Base-by-base conservation (phyloP, 1,140 invertebrate species). In the Lepidurus apus region DNA sequence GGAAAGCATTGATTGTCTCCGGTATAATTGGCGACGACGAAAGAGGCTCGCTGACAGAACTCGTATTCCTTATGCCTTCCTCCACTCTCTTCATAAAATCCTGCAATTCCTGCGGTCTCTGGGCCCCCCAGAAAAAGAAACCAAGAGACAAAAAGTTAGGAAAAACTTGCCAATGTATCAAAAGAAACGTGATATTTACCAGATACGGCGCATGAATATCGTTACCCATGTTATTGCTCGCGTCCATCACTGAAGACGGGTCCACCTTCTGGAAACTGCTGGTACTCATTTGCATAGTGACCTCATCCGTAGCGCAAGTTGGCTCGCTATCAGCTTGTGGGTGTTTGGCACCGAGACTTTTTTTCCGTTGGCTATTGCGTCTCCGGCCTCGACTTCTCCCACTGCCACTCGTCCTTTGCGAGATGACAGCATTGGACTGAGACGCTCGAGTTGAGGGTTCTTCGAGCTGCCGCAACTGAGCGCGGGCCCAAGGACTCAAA, bases 11-110 rank as follows among this genome's bases (percentile, higher is more conserved):
- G 44, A 65, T 65, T 34, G 74, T n/a, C 21, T 43, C 26, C 73
- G 21, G 73, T 43, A 73, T 42, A 3, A 74, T 73, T 73, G 11
- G 11, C 17, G 26, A n/a, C 21, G n/a, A 43, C n/a, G 7, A 42
- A 75, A 47, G 74, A 13, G 44, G 43, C 44, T 44, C 74, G 9
- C 34, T 53, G 26, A 44, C n/a, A n/a, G 74, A 43, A 44, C 44
- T 79, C 13, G 73, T 74, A 10, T 21, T 77, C n/a, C 79, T 76
- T 42, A 78, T 80, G 77, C 79, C 74, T 42, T 77, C 76, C 73
- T 80, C 79, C 11, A 80, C 79, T 7, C 79, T 11, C 21, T 76
- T 65, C 73, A 80, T 73, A 43, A 80, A 80, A 47, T 76, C 79
- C 42, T 76, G 45, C 44, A 80, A 34, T 17, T 80, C 79, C 8